Evolutionary conservation across 1,140 invertebrate species (phyloP).

Genomic region (Atopsyche davidsoni): DNA sequence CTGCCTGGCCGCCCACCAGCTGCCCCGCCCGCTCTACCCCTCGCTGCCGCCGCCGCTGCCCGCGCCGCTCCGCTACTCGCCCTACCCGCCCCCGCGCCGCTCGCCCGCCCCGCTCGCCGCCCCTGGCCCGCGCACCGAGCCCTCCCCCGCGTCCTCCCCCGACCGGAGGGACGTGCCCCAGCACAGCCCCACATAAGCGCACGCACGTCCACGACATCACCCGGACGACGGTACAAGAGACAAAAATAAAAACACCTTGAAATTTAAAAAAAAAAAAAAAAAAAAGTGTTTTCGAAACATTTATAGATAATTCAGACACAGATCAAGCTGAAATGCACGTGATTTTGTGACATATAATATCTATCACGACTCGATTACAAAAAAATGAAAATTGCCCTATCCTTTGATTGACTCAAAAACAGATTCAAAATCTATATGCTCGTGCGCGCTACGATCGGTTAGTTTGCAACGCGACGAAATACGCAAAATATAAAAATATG

Average conservation of each 20-base stretch:
- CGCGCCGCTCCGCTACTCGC: constrained; percentile 47
- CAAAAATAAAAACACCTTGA: neutral
- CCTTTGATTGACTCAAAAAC: no score
- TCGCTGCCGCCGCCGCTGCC: constrained; percentile 36
- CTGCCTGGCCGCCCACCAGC: constrained; percentile 52
- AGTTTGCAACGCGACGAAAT: no score
- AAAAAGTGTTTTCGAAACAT: no score
- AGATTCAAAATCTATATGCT: no score
- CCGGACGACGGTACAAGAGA: constrained; percentile 32
- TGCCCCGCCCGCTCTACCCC: constrained; percentile 49
- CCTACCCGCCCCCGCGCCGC: constrained; percentile 46
- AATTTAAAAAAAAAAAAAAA: constrained; percentile 2
- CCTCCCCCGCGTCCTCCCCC: constrained; percentile 48
- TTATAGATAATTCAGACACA: no score
- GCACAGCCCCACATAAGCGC: constrained; percentile 50
- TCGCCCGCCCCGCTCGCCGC: neutral
- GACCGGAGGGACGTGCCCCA: constrained; percentile 50
- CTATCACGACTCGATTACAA: no score
- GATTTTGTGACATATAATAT: no score
- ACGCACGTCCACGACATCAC: constrained; percentile 35
- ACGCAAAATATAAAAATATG: no score
- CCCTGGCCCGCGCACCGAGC: constrained; percentile 13
- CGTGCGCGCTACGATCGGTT: no score
- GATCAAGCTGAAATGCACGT: no score
- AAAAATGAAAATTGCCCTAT: no score